Percentiles rank a stretch among this genome's conserved stretches.
Conservation (phyloP, 2,888 invertebrate species). For the Mesorhabditis spiculigera region DNA sequence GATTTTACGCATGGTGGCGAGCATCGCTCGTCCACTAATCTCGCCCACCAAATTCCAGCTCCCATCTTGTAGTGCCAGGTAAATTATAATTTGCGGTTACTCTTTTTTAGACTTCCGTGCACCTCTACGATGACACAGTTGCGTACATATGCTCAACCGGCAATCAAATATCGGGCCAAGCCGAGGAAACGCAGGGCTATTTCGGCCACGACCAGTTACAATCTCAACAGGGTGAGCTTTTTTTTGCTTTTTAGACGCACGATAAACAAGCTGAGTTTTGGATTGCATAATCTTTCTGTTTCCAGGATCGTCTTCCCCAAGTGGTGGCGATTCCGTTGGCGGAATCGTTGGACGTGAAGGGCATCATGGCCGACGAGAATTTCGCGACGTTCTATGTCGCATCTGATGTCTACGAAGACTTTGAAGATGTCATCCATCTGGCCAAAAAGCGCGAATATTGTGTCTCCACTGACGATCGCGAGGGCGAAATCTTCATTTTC, state of each 20-base stretch:
- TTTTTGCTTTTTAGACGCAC: not conserved
- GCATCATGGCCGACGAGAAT: slow-evolving; percentile 21
- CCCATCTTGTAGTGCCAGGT: no score
- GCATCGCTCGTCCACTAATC: no score
- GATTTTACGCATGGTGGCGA: no score
- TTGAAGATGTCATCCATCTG: slow-evolving; percentile 45
- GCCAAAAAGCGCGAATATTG: slow-evolving; percentile 40
- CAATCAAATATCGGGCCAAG: not conserved
- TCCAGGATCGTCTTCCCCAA: slow-evolving; percentile 31
- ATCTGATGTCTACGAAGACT: slow-evolving; percentile 42
- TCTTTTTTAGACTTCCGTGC: no score
- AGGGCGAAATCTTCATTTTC: slow-evolving; percentile 45
- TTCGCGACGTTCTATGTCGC: slow-evolving; percentile 36
- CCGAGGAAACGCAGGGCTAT: not conserved
- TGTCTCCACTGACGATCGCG: slow-evolving; percentile 31
- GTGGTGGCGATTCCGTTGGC: slow-evolving; percentile 42
- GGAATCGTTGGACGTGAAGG: slow-evolving; percentile 37
- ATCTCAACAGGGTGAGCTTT: not conserved
- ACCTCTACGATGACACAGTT: no score
- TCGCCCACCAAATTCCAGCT: no score
- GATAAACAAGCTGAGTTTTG: no score
- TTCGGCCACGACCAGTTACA: not conserved
- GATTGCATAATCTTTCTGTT: not conserved
- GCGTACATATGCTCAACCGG: no score
- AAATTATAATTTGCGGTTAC: no score